A percentile compares a stretch with the other conserved stretches of the same genome.
These are phyloP conservation scores for Melinaea marsaeus DNA, from an alignment of 2,888 invertebrate species.

Conservation along the genomic window DNA sequence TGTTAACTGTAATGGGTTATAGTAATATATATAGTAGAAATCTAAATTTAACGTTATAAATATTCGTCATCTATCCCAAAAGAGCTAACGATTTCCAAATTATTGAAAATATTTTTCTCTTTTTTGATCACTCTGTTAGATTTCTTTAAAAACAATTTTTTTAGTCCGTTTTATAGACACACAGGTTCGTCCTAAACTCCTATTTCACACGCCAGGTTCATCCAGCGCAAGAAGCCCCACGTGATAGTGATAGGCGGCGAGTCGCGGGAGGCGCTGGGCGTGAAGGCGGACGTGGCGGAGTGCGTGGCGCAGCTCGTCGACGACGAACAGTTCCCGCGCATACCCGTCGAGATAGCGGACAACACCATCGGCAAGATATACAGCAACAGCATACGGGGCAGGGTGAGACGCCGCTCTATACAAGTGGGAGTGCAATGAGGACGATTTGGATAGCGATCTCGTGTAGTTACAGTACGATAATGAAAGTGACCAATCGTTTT, in stretches of 20 bases:
- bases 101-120: too few relatives aligned
- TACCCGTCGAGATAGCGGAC: constrained; percentile 94
- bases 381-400: constrained; percentile 92
- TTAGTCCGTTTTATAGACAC: background rate
- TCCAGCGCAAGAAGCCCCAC: constrained; percentile 94
- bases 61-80: too few relatives aligned
- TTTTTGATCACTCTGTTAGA: too few relatives aligned
- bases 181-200: too few relatives aligned
- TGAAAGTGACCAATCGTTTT: too few relatives aligned
- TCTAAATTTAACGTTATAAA: too few relatives aligned
- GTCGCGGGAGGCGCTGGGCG: constrained; percentile 89
- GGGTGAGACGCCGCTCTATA: constrained; percentile 56
- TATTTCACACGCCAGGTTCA: constrained; percentile 79
- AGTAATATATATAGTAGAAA: background rate
- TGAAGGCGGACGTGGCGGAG: constrained; percentile 87
- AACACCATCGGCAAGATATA: constrained; percentile 96
- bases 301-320: constrained; percentile 85
- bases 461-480: too few relatives aligned
- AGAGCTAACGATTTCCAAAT: too few relatives aligned
- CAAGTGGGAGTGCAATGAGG: background rate
- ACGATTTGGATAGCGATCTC: too few relatives aligned
- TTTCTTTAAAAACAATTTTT: background rate
- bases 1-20: too few relatives aligned
- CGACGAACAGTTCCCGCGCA: constrained; percentile 90
- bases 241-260: constrained; percentile 94